A percentile compares a stretch with the other conserved stretches of the same genome.
Conservation (phyloP, 1,140 invertebrate species). For the Meloidogyne hapla region DNA sequence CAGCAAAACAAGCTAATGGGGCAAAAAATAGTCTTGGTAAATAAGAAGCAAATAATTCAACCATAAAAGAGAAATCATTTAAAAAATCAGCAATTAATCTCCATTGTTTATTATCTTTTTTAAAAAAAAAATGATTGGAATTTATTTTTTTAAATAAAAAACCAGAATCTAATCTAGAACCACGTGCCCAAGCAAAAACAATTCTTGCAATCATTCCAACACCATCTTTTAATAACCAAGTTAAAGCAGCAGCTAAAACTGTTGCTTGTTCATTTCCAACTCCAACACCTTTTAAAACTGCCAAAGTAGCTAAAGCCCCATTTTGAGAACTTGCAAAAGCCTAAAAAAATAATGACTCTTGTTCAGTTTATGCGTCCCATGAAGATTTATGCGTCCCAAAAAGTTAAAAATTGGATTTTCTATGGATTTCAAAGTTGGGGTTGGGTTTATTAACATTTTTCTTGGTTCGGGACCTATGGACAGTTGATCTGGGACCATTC, state of each 20-base stretch:
- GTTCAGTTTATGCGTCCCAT: too few relatives aligned
- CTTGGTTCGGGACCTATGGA: too few relatives aligned
- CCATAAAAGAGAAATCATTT: slow-evolving; percentile 82
- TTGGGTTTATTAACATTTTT: too few relatives aligned
- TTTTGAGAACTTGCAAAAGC: slow-evolving; percentile 61
- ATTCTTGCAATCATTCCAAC: slow-evolving; percentile 78
- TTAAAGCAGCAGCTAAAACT: slow-evolving; percentile 83
- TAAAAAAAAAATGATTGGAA: too few relatives aligned
- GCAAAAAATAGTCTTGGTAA: slow-evolving; percentile 59
- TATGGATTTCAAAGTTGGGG: too few relatives aligned
- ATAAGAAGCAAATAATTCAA: slow-evolving; percentile 75
- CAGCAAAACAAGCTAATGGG: slow-evolving; percentile 67
- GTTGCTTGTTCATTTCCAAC: slow-evolving; percentile 77
- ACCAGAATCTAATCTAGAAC: slow-evolving; percentile 65
- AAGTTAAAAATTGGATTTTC: too few relatives aligned
- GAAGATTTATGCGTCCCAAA: too few relatives aligned
- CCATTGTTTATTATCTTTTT: slow-evolving; percentile 57
- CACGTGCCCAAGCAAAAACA: slow-evolving; percentile 85
- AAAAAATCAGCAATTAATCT: slow-evolving; percentile 85
- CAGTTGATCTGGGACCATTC: too few relatives aligned
- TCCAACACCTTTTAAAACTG: slow-evolving; percentile 84
- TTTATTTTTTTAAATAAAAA: background rate
- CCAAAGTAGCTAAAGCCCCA: slow-evolving; percentile 79
- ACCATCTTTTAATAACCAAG: slow-evolving; percentile 84
- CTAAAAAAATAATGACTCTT: too few relatives aligned